Evolutionary conservation across 2,888 invertebrate genomes (phyloP).

Genomic region (Watsonalla cultraria): DNA sequence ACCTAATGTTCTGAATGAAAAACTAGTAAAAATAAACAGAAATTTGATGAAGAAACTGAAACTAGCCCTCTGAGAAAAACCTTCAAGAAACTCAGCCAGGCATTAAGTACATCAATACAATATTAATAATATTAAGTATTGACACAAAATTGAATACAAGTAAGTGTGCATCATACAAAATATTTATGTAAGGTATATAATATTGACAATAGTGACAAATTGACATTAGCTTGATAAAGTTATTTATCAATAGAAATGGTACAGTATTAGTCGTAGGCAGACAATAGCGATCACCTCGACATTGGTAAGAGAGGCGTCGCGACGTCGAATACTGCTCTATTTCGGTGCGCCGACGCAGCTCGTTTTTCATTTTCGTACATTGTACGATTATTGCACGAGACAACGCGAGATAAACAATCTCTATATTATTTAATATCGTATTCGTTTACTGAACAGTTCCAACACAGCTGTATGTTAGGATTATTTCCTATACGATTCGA

Average conservation of each 20-base stretch:
- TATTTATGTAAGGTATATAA: too few relatives aligned
- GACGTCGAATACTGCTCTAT: constrained; percentile 41
- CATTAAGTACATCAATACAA: too few relatives aligned
- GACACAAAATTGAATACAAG: too few relatives aligned
- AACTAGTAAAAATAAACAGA: too few relatives aligned
- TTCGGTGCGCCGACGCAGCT: constrained; percentile 41
- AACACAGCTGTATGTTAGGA: not conserved
- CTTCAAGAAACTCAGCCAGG: too few relatives aligned
- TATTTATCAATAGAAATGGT: not conserved
- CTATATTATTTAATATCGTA: not conserved
- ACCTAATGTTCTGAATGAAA: not conserved
- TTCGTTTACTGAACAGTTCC: not conserved
- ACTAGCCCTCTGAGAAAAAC: too few relatives aligned
- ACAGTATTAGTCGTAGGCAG: constrained; percentile 12
- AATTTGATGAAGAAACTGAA: too few relatives aligned
- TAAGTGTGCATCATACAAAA: too few relatives aligned
- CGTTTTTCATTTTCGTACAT: constrained; percentile 49
- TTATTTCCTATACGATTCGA: not conserved
- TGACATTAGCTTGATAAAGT: too few relatives aligned
- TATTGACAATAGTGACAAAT: too few relatives aligned
- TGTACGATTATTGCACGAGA: constrained; percentile 21
- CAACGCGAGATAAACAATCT: constrained; percentile 3
- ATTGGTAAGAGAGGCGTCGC: constrained; percentile 37
- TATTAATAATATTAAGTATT: too few relatives aligned
- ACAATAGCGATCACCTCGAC: constrained; percentile 64